Evolutionary conservation across 2,888 invertebrate species (phyloP).

Genomic region (Microdon myrmicae): DNA sequence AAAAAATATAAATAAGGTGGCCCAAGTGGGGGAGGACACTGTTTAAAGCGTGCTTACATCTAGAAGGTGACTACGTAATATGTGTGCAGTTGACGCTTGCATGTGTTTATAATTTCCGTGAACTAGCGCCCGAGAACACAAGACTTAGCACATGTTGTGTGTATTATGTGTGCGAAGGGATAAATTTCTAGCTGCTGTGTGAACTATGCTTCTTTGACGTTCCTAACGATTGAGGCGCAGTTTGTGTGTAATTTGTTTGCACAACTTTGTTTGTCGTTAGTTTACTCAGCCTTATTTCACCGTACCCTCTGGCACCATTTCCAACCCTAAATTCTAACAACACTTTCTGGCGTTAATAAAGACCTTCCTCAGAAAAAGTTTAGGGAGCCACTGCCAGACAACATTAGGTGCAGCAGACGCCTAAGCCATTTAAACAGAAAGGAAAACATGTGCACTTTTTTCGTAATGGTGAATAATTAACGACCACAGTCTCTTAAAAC

Average conservation of each 20-base stretch:
- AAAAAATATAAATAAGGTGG: slow-evolving; percentile 2
- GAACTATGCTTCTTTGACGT: slow-evolving; percentile 46
- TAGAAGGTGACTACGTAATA: slow-evolving; percentile 19
- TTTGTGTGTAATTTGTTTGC: slow-evolving; percentile 25
- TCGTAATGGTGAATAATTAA: too few species aligned
- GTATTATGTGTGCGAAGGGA: too few species aligned
- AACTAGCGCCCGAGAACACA: slow-evolving; percentile 29
- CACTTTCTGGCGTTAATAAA: slow-evolving; percentile 44
- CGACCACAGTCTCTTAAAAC: too few species aligned
- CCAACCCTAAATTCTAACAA: slow-evolving; percentile 4
- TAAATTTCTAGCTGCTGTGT: too few species aligned
- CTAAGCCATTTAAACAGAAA: too few species aligned
- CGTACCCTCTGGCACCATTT: too few species aligned
- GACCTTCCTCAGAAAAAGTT: slow-evolving; percentile 36
- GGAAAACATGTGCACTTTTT: too few species aligned
- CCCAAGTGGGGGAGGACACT: neutral
- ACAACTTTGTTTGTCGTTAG: slow-evolving; percentile 20
- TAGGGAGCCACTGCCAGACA: slow-evolving; percentile 20
- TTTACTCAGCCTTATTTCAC: too few species aligned
- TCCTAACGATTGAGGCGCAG: slow-evolving; percentile 31
- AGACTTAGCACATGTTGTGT: slow-evolving; percentile 17
- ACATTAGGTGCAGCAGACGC: neutral
- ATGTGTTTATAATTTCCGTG: slow-evolving; percentile 44
- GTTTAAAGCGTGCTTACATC: neutral
- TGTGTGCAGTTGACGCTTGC: slow-evolving; percentile 43